A percentile compares a stretch with the other conserved stretches of the same genome.
These are phyloP conservation scores for Aphidius colemani DNA, from an alignment of 2,888 invertebrate genomes.

Conservation along the genomic window DNA sequence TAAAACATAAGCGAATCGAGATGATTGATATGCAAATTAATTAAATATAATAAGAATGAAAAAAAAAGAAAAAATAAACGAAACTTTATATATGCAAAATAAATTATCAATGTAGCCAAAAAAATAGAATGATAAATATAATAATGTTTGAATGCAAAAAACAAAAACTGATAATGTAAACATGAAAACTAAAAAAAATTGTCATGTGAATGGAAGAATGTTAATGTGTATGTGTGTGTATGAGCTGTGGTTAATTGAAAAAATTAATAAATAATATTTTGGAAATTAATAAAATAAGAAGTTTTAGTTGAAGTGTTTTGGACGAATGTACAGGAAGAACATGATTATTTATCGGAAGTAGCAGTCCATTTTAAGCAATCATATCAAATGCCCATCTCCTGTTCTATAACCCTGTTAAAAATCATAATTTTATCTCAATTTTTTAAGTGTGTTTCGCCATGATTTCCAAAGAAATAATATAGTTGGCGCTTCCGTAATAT, in stretches of 20 bases:
- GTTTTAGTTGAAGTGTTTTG: too few species aligned
- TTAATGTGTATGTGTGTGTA: conserved; percentile 43
- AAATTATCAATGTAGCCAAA: conserved; percentile 33
- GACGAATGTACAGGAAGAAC: too few species aligned
- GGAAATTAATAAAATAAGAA: conserved; percentile 41
- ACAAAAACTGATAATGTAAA: conserved; percentile 13
- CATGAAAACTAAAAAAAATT: conserved; percentile 22
- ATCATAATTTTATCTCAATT: too few species aligned
- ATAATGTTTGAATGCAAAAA: background rate
- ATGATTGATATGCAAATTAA: too few species aligned
- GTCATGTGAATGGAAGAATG: conserved; percentile 34
- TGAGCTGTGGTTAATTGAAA: conserved; percentile 52
- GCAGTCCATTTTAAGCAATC: too few species aligned
- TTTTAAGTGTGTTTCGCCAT: too few species aligned
- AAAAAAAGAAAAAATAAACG: background rate
- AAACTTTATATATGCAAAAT: conserved; percentile 3
- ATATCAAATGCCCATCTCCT: too few species aligned
- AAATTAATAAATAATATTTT: conserved; percentile 60
- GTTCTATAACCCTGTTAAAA: too few species aligned
- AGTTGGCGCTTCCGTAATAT: fast-evolving
- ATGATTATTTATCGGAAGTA: too few species aligned
- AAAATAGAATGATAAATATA: conserved; percentile 34
- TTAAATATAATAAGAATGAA: too few species aligned
- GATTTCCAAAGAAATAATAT: too few species aligned
- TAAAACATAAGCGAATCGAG: too few species aligned